Evolutionary conservation across 2,888 invertebrate species (phyloP), one percentile per base, ranked within the genome.

Genomic region (Octonoba sinensis): DNA sequence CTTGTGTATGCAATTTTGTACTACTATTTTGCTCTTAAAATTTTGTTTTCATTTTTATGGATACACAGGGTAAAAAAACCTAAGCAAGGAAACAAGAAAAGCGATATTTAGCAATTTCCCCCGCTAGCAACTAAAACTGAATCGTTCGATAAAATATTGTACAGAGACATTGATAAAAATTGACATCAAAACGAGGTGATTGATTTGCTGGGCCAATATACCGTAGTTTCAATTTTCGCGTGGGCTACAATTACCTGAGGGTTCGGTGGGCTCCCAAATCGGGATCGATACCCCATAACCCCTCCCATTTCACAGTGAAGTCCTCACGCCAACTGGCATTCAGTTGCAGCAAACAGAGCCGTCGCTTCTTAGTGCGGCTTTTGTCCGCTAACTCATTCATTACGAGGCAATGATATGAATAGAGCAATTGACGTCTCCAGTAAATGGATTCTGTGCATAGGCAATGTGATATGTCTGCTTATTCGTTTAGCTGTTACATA

Each of bases 191-290:
- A 69, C 64, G 51, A 77, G 65, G 57, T 72, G 78, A 72, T 78
- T 71, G 78, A 78, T 78, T 72, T 49, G 57, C 44, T 36, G 51
- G 64, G 66, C 71, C 78, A 71, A 71, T 77, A 66, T 67, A 24
- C 60, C 67, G 49, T 59, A 36, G 60, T 57, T 77, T 70, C 70
- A 70, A 77, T 77, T 77, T 49, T 70, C 64, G 20, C 18, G 24
- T 20, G 54, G 67, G 54, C 51, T 77, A 64, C 64, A 77, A 64
- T 77, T 77, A 71, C 56, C 70, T 65, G 70, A 64, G 64, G 46
- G 70, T 70, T 70, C 22, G 27, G 27, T 27, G 27, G 36, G 36
- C 36, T 36, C 36, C 36, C 4, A 36, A 36, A 36, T 36, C 36
- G 8, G 8, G 36, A 36, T 36, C 36, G 36, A 36, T 36, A 36